Conservation (phyloP, 2,113 vertebrate species). For the Atlantisia rogersi region DNA sequence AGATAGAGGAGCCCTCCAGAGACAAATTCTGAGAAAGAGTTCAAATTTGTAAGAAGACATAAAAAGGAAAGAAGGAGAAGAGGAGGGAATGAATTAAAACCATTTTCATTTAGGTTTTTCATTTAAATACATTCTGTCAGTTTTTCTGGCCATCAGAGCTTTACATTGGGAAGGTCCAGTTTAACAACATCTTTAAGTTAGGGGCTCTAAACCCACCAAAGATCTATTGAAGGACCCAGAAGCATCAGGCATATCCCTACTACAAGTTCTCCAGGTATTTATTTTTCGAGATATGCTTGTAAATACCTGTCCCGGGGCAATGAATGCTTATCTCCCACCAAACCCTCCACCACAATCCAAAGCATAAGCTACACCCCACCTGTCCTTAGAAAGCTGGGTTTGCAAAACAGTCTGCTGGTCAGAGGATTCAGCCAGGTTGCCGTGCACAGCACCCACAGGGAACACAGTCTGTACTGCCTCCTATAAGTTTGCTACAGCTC, state of each 20-base stretch:
- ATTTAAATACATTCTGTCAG: not conserved
- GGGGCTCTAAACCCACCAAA: not conserved
- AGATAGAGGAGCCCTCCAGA: conserved; percentile 38
- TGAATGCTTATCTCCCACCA: not conserved
- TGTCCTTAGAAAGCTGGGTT: not conserved
- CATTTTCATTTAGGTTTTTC: not conserved
- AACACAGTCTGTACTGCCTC: fast-evolving
- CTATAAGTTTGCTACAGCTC: fast-evolving
- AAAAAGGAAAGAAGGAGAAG: conserved; percentile 4
- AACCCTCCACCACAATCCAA: not conserved
- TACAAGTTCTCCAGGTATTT: not conserved
- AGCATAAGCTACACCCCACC: not conserved
- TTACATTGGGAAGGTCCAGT: not conserved
- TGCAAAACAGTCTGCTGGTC: not conserved
- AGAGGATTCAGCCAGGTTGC: not conserved
- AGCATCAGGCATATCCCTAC: not conserved
- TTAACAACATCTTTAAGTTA: not conserved
- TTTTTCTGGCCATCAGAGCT: not conserved
- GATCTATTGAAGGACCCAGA: not conserved
- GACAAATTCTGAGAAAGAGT: conserved; percentile 41
- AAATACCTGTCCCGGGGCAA: not conserved
- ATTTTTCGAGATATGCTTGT: not conserved
- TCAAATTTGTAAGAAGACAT: conserved; percentile 33
- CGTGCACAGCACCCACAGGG: fast-evolving
- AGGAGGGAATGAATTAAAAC: conserved; percentile 27